These are phyloP conservation scores for Chaetura pelagica DNA, from an alignment of 2,113 vertebrate genomes.

Conservation along the genomic window DNA sequence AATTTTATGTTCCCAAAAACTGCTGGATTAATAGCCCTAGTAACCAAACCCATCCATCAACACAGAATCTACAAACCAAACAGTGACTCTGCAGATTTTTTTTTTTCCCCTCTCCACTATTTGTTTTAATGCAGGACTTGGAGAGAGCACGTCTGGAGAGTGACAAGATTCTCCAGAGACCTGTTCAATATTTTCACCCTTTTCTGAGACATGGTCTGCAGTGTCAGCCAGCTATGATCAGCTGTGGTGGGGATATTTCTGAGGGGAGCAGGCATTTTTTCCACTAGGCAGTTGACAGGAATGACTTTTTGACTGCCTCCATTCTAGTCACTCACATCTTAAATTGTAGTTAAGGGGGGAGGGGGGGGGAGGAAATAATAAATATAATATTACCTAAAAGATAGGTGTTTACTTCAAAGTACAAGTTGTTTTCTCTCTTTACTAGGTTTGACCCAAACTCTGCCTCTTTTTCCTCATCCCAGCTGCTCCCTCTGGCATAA, in stretches of 20 bases:
- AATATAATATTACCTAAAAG: background rate
- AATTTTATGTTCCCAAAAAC: conserved; percentile 22
- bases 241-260: background rate
- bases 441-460: background rate
- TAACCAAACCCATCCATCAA: background rate
- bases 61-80: background rate
- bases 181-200: background rate
- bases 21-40: conserved; percentile 5
- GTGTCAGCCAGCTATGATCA: background rate
- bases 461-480: background rate
- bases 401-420: background rate
- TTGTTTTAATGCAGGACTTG: background rate
- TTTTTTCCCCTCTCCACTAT: background rate
- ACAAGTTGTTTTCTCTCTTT: background rate
- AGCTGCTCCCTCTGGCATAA: rapidly evolving
- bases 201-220: background rate
- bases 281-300: background rate
- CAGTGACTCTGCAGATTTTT: background rate
- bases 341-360: background rate
- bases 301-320: background rate
- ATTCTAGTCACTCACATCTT: background rate
- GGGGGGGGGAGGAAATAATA: background rate
- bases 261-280: background rate
- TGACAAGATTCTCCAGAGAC: background rate
- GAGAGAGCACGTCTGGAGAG: background rate